phyloP scores from a whole-genome alignment of 92 coral and sea anemone genomes.

The Porites cylindrica region DNA sequence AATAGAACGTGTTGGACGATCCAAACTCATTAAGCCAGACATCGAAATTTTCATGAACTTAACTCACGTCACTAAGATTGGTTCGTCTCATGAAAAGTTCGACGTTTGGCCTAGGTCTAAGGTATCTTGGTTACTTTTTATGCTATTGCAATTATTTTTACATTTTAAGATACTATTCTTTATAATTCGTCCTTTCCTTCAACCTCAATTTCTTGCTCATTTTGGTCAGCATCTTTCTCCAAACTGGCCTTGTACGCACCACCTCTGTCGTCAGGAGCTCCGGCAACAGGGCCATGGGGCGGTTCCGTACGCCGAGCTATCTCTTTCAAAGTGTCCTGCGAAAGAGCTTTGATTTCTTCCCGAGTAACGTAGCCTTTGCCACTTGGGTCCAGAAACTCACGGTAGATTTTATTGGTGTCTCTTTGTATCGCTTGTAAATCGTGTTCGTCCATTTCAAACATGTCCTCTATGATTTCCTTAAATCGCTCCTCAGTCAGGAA shows the following conservation, averaged over 20 bases:
- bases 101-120: too few species aligned
- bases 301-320: slow-evolving; percentile 77
- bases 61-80: too few species aligned
- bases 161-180: neutral
- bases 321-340: slow-evolving; percentile 76
- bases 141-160: neutral
- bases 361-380: slow-evolving; percentile 67
- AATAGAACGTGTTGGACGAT: too few species aligned
- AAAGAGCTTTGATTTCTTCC: slow-evolving; percentile 72
- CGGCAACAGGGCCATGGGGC: slow-evolving; percentile 91
- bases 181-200: slow-evolving; percentile 43
- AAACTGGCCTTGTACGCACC: slow-evolving; percentile 22
- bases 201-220: slow-evolving; percentile 11
- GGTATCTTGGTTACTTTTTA: too few species aligned
- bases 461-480: slow-evolving; percentile 37
- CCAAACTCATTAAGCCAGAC: too few species aligned
- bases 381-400: slow-evolving; percentile 64
- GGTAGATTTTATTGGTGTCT: slow-evolving; percentile 68
- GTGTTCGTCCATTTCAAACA: slow-evolving; percentile 47
- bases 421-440: slow-evolving; percentile 37
- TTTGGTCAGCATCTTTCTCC: slow-evolving; percentile 9
- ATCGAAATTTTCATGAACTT: too few species aligned
- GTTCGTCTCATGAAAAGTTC: too few species aligned
- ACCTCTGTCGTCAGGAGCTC: slow-evolving; percentile 58
- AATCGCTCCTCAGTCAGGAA: slow-evolving; percentile 51